Base-by-base conservation (phyloP, 2,113 vertebrate genomes). In the Oreochromis aureus region DNA sequence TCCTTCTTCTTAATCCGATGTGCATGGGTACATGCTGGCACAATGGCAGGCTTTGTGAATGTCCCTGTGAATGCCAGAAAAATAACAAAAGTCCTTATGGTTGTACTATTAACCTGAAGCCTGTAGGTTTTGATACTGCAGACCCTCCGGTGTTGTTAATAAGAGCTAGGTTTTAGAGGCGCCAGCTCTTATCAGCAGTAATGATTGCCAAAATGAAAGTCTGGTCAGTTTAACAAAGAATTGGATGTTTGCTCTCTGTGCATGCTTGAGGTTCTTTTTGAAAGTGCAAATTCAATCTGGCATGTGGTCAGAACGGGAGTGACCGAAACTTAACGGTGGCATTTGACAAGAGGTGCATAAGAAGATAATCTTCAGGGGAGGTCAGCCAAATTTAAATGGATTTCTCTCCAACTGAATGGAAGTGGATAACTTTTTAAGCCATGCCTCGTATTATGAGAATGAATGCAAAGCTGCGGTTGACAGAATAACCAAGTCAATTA, bases 401-500 rank as follows among this genome's bases (percentile, higher is more conserved):
- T 78, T 78, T 53, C 27, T 30, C 73, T 32, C 27, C 10, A 51
- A 78, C 24, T n/a, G 4, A 51, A 46, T 78, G 18, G 27, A 16
- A 19, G 18, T 78, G 16, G 27, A 2, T 51, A 34, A 34, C 27
- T 53, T 53, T 51, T 78, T 53, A 53, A 78, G 48, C 16, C 18
- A 4, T 0, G 24, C 16, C 46, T 32, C 4, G 1, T 78, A 78
- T 51, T 51, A 78, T 32, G 3, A 32, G 71, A 78, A 78, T 78
- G 16, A 7, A 10, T 32, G 30, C 16, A 51, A 78, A 34, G 73
- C 27, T 51, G 18, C 7, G 2, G 0, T 78, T 78, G 71, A 12
- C 24, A 51, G 16, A 32, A 46, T 78, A 34, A 78, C 27, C 73
- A 78, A 78, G 27, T 78, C 73, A 53, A n/a, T 53, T n/a, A 78